phyloP scores from a whole-genome alignment of 2,797 vertebrate species.

The Lagodon rhomboides region DNA sequence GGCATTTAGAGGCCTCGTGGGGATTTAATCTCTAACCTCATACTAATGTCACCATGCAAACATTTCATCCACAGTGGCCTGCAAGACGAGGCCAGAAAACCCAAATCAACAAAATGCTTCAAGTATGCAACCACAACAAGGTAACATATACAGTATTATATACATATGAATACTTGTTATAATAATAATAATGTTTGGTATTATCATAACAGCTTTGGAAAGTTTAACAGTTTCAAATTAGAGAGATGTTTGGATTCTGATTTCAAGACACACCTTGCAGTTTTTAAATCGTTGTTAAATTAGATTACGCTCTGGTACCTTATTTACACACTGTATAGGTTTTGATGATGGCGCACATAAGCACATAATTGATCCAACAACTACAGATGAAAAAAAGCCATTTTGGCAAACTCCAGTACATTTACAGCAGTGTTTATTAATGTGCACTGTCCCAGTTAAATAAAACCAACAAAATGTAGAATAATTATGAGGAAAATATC shows the following conservation, averaged over 20 bases:
- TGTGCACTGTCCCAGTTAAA: too few species aligned
- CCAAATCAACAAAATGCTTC: neutral
- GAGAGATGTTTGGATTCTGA: neutral
- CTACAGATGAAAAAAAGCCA: too few species aligned
- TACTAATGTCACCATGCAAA: neutral
- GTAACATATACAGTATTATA: neutral
- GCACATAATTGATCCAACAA: too few species aligned
- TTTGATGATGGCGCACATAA: too few species aligned
- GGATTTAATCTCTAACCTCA: conserved; percentile 1
- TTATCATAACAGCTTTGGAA: neutral
- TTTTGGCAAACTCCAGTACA: too few species aligned
- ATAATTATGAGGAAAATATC: too few species aligned
- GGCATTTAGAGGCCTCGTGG: neutral
- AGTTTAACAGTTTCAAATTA: neutral
- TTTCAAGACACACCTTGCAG: too few species aligned
- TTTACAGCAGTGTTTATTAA: too few species aligned
- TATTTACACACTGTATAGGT: too few species aligned
- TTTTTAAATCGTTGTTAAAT: neutral
- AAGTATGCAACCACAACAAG: neutral
- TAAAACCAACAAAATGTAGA: too few species aligned
- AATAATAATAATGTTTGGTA: neutral
- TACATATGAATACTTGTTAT: neutral
- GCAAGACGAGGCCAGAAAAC: neutral
- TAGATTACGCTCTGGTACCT: too few species aligned
- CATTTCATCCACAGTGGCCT: neutral